Base-by-base conservation (phyloP, 2,797 vertebrate species). In the Sebastes steindachneri region DNA sequence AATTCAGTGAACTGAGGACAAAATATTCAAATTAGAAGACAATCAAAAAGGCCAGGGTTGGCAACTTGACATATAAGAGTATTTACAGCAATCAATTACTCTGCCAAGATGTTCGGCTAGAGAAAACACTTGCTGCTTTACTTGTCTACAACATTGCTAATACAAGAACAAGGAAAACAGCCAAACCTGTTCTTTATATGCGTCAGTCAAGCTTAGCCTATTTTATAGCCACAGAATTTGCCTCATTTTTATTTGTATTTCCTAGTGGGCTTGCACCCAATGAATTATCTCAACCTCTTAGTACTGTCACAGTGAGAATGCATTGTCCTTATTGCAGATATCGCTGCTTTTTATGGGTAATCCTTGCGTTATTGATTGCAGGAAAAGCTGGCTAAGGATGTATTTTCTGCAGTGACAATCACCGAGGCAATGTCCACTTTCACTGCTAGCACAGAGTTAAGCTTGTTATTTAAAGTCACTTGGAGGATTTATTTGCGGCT, bases 381-480 rank as follows among this genome's bases (percentile, higher is more conserved):
- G 87, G 25, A 76, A 45, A 87, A 80, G 54, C 84, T 74, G 73
- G 59, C 75, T 58, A 51, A 80, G 64, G 71, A 12, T 72, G 60
- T 65, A 11, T 88, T 88, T 87, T 87, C 54, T 58, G 15, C 70
- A 45, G 15, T 68, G 80, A 68, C 77, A 76, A 77, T 85, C 62
- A 23, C 87, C 4, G 70, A 87, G 87, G 88, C 75, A 81, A 89
- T 75, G 90, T 93, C 90, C 85, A 93, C 88, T 93, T 93, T 91
- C 65, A 62, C 90, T 83, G 87, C 73, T 64, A 15, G 45, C 62
- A 62, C 57, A 76, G 85, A 66, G 80, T 66, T 96, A 95, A 94
- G 91, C 94, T 90, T 51, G 81, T 93, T 95, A 95, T 94, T 93
- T 92, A 91, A 94, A 95, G 89, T 90, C 79, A 90, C 75, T 77